phyloP scores from a whole-genome alignment of 2,113 vertebrate species.

The Hymenochirus boettgeri region DNA sequence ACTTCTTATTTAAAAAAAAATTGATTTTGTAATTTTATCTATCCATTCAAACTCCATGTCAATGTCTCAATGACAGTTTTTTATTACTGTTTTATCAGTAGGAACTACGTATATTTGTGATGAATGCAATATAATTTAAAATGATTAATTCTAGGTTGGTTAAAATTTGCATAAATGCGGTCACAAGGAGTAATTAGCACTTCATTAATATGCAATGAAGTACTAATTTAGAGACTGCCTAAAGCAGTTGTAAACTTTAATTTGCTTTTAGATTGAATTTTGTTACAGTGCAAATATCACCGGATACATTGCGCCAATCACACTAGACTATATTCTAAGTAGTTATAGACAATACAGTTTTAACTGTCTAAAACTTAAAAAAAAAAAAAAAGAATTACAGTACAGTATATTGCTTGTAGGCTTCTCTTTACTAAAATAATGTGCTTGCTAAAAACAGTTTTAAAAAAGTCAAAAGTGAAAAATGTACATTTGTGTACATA shows the following conservation, averaged over 20 bases:
- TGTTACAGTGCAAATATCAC: conserved; percentile 59
- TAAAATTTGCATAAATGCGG: conserved; percentile 63
- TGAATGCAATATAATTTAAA: conserved; percentile 54
- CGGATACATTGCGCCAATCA: conserved; percentile 62
- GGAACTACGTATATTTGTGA: conserved; percentile 39
- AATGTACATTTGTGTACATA: too few relatives aligned
- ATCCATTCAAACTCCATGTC: too few relatives aligned
- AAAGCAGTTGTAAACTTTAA: conserved; percentile 60
- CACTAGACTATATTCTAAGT: conserved; percentile 50
- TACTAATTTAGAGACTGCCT: conserved; percentile 59
- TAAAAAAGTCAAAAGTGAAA: too few relatives aligned
- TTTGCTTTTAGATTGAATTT: conserved; percentile 66
- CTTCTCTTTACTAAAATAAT: too few relatives aligned
- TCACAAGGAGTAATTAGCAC: conserved; percentile 59
- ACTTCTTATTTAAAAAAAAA: too few relatives aligned
- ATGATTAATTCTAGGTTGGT: conserved; percentile 60
- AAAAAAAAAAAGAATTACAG: conserved; percentile 3
- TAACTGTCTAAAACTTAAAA: conserved; percentile 30
- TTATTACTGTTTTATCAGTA: conserved; percentile 2
- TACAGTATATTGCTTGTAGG: too few relatives aligned
- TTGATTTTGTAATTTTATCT: neutral
- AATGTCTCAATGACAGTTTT: neutral
- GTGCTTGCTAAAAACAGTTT: too few relatives aligned
- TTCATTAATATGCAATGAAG: conserved; percentile 69
- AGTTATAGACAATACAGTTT: conserved; percentile 43